A percentile compares a stretch with the other conserved stretches of the same genome.
Conservation (phyloP, 2,113 vertebrate species). For the Zapus hudsonius region DNA sequence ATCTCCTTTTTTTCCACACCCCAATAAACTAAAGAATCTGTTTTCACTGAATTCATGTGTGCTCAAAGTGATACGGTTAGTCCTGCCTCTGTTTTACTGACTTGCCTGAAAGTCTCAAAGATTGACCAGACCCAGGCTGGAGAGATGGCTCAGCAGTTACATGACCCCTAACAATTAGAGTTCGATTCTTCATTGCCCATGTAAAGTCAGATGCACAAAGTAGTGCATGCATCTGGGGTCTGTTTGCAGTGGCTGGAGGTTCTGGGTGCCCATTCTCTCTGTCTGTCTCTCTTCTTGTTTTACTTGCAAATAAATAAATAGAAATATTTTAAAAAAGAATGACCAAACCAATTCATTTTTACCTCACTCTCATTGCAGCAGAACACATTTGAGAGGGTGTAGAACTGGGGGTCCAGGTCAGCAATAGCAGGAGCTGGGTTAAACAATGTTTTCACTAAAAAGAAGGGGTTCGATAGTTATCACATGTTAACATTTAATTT, state of each 20-base stretch:
- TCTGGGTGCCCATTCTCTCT: too few relatives aligned
- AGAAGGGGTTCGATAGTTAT: constrained; percentile 3
- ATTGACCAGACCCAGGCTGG: neutral
- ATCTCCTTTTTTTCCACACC: constrained; percentile 28
- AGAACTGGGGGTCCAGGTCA: constrained; percentile 93
- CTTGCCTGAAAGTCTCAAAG: neutral
- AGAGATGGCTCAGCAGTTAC: too few relatives aligned
- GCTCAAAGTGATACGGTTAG: neutral
- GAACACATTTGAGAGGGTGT: constrained; percentile 92
- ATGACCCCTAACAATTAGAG: too few relatives aligned
- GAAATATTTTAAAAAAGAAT: too few relatives aligned
- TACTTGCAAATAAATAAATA: too few relatives aligned
- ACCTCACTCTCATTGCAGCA: constrained; percentile 99
- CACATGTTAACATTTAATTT: neutral
- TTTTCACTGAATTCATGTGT: constrained; percentile 27
- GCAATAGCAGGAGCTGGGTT: constrained; percentile 95
- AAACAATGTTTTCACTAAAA: constrained; percentile 96
- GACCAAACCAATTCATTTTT: neutral
- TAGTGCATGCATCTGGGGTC: too few relatives aligned
- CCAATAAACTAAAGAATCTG: constrained; percentile 20
- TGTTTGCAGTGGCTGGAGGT: too few relatives aligned
- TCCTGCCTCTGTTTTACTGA: neutral
- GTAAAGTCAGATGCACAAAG: too few relatives aligned
- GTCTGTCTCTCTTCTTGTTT: too few relatives aligned
- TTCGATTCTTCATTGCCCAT: too few relatives aligned